Percentiles rank a stretch among this genome's conserved stretches.
phyloP scores from a whole-genome alignment of 2,113 vertebrate species.

The Syrmaticus mikado region DNA sequence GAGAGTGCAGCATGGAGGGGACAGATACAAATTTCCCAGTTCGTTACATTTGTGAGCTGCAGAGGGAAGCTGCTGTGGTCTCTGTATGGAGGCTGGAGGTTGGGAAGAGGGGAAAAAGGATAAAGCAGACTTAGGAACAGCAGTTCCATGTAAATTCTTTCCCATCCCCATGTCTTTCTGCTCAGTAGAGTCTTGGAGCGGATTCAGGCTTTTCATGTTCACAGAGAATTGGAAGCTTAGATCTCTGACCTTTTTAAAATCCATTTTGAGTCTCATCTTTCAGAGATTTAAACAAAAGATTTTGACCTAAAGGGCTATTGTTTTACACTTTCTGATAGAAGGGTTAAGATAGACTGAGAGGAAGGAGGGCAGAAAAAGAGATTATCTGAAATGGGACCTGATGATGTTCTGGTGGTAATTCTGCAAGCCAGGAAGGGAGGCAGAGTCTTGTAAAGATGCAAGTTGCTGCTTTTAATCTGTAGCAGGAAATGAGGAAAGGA shows the following conservation, averaged over 20 bases:
- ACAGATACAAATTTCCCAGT: neutral
- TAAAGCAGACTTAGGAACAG: neutral
- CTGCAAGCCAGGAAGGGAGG: neutral
- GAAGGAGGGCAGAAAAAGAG: conserved; percentile 47
- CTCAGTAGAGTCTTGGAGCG: neutral
- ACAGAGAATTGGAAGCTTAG: conserved; percentile 39
- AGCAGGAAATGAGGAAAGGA: neutral
- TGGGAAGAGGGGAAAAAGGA: neutral
- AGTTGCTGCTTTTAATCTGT: neutral
- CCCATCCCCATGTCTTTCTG: neutral
- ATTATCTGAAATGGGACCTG: conserved; percentile 58
- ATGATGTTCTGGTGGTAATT: conserved; percentile 39
- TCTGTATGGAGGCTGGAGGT: neutral
- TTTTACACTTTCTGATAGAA: conserved; percentile 64
- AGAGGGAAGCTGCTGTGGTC: neutral
- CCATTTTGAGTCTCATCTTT: conserved; percentile 73
- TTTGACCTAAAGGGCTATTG: conserved; percentile 73
- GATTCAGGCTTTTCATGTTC: conserved; percentile 43
- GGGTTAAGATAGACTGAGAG: conserved; percentile 27
- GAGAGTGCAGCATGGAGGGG: neutral
- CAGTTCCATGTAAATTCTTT: conserved; percentile 30
- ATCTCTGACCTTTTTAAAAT: conserved; percentile 77
- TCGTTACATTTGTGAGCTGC: neutral
- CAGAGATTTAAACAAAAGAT: conserved; percentile 75
- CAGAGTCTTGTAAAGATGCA: neutral